Percentiles rank a stretch among this genome's conserved stretches.
phyloP scores from a whole-genome alignment of 2,797 vertebrate species.

The Clamator glandarius region DNA sequence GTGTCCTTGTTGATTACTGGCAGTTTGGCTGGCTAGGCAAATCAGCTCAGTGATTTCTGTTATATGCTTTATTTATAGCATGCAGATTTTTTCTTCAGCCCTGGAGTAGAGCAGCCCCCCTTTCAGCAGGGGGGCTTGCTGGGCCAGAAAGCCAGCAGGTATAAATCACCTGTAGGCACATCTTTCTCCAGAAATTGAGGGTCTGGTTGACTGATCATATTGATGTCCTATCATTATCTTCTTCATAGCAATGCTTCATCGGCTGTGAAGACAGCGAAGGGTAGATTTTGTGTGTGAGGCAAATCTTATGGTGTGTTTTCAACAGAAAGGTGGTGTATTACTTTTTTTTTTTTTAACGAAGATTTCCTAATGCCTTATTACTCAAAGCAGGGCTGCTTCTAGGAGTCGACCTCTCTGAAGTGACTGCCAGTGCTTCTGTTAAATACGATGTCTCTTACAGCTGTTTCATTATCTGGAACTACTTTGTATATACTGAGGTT shows the following conservation, averaged over 20 bases:
- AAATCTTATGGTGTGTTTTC: neutral
- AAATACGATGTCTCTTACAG: fast-evolving
- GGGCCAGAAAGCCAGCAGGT: neutral
- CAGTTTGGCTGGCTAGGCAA: slow-evolving; percentile 7
- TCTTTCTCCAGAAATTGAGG: neutral
- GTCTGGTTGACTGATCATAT: neutral
- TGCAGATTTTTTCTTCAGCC: neutral
- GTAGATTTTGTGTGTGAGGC: neutral
- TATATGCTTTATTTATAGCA: neutral
- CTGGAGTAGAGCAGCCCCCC: neutral
- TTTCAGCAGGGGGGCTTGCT: neutral
- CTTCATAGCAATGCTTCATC: neutral
- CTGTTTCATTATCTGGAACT: neutral
- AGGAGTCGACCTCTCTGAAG: neutral
- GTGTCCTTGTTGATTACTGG: neutral
- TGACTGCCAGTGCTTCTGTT: neutral
- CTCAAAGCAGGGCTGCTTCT: neutral
- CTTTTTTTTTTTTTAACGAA: neutral
- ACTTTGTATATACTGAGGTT: neutral
- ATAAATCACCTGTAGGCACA: neutral
- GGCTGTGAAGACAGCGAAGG: neutral
- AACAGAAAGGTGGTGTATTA: neutral
- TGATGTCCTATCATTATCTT: neutral
- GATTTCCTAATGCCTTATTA: neutral
- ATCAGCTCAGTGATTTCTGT: neutral